Conservation (phyloP, 2,797 vertebrate species). For the Gastrophryne carolinensis region DNA sequence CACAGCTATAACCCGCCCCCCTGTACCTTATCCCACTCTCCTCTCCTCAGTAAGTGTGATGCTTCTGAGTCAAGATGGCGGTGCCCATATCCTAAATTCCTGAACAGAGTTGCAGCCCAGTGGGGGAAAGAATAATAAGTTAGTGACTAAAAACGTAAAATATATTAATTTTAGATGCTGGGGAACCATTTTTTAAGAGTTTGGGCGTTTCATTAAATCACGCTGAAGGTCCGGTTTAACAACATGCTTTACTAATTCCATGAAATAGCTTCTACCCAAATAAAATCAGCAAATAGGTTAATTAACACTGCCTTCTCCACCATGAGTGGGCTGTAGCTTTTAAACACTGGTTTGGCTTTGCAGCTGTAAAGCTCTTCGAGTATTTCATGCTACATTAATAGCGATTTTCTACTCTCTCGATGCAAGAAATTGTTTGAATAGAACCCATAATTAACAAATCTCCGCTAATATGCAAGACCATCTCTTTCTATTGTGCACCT, state of each 20-base stretch:
- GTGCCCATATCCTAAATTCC: too few relatives aligned
- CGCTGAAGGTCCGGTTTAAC: too few relatives aligned
- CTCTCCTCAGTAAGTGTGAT: too few relatives aligned
- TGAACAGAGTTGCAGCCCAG: too few relatives aligned
- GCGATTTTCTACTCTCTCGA: constrained; percentile 45
- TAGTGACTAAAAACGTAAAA: too few relatives aligned
- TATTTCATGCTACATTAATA: constrained; percentile 50
- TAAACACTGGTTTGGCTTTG: constrained; percentile 41
- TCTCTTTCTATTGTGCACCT: constrained; percentile 49
- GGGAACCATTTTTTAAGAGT: too few relatives aligned
- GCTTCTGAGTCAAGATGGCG: too few relatives aligned
- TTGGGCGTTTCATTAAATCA: too few relatives aligned
- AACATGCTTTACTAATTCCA: neutral
- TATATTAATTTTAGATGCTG: too few relatives aligned
- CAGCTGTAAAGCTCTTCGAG: constrained; percentile 43
- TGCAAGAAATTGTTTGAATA: constrained; percentile 51
- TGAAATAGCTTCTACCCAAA: constrained; percentile 15
- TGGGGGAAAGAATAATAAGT: too few relatives aligned
- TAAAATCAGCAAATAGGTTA: constrained; percentile 40
- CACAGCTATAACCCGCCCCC: too few relatives aligned
- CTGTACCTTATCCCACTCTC: too few relatives aligned
- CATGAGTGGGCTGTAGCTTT: constrained; percentile 20
- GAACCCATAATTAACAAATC: constrained; percentile 50
- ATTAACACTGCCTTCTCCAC: constrained; percentile 18
- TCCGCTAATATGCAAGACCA: constrained; percentile 48